Conservation (phyloP, 2,888 invertebrate species). For the Fragum sueziense region DNA sequence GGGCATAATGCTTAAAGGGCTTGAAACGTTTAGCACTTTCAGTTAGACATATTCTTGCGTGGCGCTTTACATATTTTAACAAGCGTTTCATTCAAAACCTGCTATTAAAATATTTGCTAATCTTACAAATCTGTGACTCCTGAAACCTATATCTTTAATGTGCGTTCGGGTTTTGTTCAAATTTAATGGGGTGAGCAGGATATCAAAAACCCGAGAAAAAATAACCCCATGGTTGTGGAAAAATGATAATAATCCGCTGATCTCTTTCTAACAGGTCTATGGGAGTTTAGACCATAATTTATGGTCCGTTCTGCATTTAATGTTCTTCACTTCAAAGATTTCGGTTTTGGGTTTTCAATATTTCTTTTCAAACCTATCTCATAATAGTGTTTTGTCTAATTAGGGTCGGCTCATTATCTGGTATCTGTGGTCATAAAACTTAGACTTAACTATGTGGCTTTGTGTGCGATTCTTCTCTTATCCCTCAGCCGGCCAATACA, state of each 20-base stretch:
- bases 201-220: background rate
- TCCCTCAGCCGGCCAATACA: background rate
- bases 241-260: slow-evolving; percentile 6
- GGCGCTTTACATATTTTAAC: background rate
- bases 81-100: slow-evolving; percentile 26
- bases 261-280: slow-evolving; percentile 5
- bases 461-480: background rate
- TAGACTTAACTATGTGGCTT: slow-evolving; percentile 16
- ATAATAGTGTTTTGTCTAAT: slow-evolving; percentile 43
- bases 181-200: slow-evolving; percentile 44
- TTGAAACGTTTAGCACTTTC: background rate
- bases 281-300: slow-evolving; percentile 45
- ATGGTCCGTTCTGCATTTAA: slow-evolving; percentile 52
- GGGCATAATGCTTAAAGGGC: too few relatives aligned
- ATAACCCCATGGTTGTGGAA: background rate
- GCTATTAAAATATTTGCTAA: slow-evolving; percentile 56
- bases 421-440: slow-evolving; percentile 45
- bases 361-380: slow-evolving; percentile 29
- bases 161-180: slow-evolving; percentile 39
- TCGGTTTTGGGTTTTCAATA: slow-evolving; percentile 56
- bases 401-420: slow-evolving; percentile 37
- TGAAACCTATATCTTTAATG: slow-evolving; percentile 58
- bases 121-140: slow-evolving; percentile 23
- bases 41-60: background rate
- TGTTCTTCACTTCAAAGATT: slow-evolving; percentile 57